Evolutionary conservation across 2,113 vertebrate species (phyloP), one percentile per base, ranked within the genome.

Genomic region (Cervus canadensis): DNA sequence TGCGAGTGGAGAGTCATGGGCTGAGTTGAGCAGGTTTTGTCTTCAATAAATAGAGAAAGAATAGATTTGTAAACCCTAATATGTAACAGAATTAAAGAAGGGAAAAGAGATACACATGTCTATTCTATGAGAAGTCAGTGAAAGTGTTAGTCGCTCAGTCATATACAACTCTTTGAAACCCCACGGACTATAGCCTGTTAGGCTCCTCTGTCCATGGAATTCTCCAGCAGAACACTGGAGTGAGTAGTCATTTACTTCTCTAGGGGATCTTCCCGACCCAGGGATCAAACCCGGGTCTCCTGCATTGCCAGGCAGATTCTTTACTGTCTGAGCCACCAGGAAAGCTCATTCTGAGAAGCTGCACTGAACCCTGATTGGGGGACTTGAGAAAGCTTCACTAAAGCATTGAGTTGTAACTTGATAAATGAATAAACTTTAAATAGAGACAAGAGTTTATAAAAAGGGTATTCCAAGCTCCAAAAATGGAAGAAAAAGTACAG

Each of bases 401-500:
- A 74, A 92, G 81, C 17, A 52, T 23, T 56, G 59, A 82, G 16
- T 36, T 91, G 12, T 17, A n/a, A 56, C 52, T 64, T 84, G 45
- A 94, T 71, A 48, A 78, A 87, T 79, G 30, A 85, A 82, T 79
- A 92, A 79, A 79, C 30, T 74, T 90, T 84, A 52, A 94, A 28
- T 45, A 45, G 26, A 90, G 33, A 86, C 28, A 94, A 40, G 36
- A 96, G 12, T 57, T 30, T 15, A n/a, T 74, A 96, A 9, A 60
- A 91, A 85, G 25, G 3, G 4, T 50, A 92, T 59, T 81, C n/a
- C 15, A 85, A 79, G 84, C 17, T 87, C 50, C 60, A 50, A 71
- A 96, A 86, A 67, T 19, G 23, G 26, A 81, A 89, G 43, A 48
- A 56, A 92, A 74, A 25, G 25, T 28, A 94, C 1, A 62, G 48